Evolutionary conservation across 2,113 vertebrate species (phyloP), one percentile per base, ranked within the genome.

Genomic region (Cebidichthys violaceus): DNA sequence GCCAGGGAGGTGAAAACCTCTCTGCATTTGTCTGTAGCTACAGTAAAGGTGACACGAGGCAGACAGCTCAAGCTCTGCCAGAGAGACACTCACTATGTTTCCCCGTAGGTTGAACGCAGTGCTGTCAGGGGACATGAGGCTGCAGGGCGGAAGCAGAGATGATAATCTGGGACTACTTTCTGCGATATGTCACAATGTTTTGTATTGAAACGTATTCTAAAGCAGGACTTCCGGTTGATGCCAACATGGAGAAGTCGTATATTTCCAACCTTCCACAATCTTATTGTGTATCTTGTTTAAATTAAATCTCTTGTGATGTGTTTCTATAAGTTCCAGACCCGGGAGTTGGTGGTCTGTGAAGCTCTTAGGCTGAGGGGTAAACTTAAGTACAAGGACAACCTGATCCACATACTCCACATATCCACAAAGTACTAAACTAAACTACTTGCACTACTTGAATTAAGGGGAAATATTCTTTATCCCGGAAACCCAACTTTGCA

Each of bases 1-100:
- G 74, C 62, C 77, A 80, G 67, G 61, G 52, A 79, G 71, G 77
- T 81, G 82, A 75, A 67, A 66, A 69, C 62, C 54, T 84, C 65
- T 81, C 82, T 41, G 64, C 47, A 22, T 67, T 24, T 72, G 65
- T 72, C 65, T 65, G 55, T 61, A 59, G 70, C 31, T 41, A 45
- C 76, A 61, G 47, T 80, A 71, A 84, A 37, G 54, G 67, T 41
- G 65, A 70, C 82, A 72, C 65, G 8, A 78, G 59, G 73, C 67
- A 76, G 75, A 27, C 14, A 66, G 75, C 22, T 24, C 62, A 57
- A 70, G 47, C 77, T 35, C 68, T 65, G 43, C 73, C 35, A 47
- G 37, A 18, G 50, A 79, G 69, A 78, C 62, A 57, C 39, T 68
- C 43, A 65, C 39, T 17, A 60, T 24, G 65, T 59, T 33, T 65